A percentile compares a stretch with the other conserved stretches of the same genome.
Evolutionary conservation across 2,888 invertebrate genomes (phyloP).

Genomic region (Tetanocera ferruginea): DNA sequence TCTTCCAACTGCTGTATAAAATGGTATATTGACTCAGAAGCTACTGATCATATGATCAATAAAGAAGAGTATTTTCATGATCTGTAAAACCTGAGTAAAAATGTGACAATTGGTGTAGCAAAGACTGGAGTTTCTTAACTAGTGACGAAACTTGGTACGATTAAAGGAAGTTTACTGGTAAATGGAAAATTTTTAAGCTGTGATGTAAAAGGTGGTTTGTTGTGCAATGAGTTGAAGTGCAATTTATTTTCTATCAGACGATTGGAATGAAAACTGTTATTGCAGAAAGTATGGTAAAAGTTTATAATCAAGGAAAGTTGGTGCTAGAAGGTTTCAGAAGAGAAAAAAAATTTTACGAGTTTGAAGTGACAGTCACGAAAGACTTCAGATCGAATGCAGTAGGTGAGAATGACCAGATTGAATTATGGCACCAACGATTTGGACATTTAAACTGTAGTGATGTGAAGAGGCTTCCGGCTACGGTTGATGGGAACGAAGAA

Average conservation of each 20-base stretch:
- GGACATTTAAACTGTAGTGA: constrained; percentile 1
- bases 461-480: not conserved
- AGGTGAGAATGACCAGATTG: not conserved
- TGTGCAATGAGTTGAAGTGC: too few relatives aligned
- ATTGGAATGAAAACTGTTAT: too few relatives aligned
- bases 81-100: not conserved
- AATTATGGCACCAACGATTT: not conserved
- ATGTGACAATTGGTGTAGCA: not conserved
- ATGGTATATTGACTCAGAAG: constrained; percentile 45
- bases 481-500: not conserved
- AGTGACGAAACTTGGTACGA: not conserved
- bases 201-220: too few relatives aligned
- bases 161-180: too few relatives aligned
- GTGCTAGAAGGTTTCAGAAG: not conserved
- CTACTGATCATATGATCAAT: constrained; percentile 42
- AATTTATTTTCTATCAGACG: too few relatives aligned
- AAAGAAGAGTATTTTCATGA: not conserved
- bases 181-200: too few relatives aligned
- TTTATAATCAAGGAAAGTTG: not conserved
- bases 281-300: too few relatives aligned
- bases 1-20: too few relatives aligned
- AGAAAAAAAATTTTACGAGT: not conserved
- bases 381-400: not conserved
- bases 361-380: not conserved
- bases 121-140: not conserved